Base-by-base conservation (phyloP, 2,888 invertebrate genomes). In the Catocala sponsa region DNA sequence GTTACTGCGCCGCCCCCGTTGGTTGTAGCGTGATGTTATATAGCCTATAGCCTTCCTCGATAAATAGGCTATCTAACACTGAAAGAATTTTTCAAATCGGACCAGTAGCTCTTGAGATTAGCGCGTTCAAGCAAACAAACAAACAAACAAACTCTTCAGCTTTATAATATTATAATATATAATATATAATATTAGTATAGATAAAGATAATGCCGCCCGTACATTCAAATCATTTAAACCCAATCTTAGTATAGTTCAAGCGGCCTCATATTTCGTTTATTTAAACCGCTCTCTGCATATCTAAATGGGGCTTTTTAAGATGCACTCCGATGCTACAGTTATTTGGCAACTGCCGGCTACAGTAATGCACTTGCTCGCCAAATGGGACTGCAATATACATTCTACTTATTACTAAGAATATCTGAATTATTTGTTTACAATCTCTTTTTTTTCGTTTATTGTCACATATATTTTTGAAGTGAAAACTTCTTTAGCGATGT, bases 261-360 rank as follows among this genome's bases (percentile, higher is more conserved):
- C 35, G 35, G 35, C 35, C 6, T 7, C 35, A 38, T 38, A 38
- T 13, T 13, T 46, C 12, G 13, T 4, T 10, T 11, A 54, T 44
- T 32, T 44, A 46, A 6, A 12, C 12, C 13, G 2, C 41, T 9
- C 0, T 9, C 0, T 47, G 32, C 47, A 42, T 52, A 56, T 53
- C 43, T 38, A 48, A 56, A 62, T 44, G 15, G 48, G 25, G 33
- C 55, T 47, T 48, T 54, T 53, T 52, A 52, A 62, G 56, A 56
- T 48, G 56, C 56, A 32, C n/a, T 15, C 49, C 38, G 5, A 5
- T 6, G 13, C 9, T 50, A 32, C 47, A 51, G 46, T 41, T 48
- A 47, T 62, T 62, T 62, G 56, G 56, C 56, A 62, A 35, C 38
- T 41, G 56, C 43, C 12, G 47, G 11, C 12, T 10, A 42, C 56